Conservation (phyloP, 2,797 vertebrate genomes). For the Rhinichthys osculus region DNA sequence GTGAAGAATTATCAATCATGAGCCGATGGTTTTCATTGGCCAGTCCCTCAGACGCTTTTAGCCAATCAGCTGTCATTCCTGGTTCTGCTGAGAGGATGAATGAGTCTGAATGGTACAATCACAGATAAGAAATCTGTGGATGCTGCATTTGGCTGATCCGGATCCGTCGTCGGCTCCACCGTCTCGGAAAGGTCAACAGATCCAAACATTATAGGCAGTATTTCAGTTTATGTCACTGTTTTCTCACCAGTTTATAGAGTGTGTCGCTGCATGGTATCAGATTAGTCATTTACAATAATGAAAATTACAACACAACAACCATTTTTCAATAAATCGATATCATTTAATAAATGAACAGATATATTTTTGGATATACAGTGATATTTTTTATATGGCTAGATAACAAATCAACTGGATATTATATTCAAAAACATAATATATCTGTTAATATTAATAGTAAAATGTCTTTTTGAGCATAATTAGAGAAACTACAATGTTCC, state of each 20-base stretch:
- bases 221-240: not conserved
- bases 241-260: not conserved
- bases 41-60: conserved; percentile 44
- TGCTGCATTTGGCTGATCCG: conserved; percentile 9
- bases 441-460: no score
- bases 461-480: no score
- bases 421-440: no score
- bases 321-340: no score
- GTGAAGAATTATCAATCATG: conserved; percentile 41
- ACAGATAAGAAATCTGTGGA: conserved; percentile 8
- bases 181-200: not conserved
- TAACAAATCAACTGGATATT: no score
- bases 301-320: no score
- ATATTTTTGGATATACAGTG: no score
- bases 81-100: conserved; percentile 41
- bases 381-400: no score
- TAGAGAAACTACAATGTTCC: no score
- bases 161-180: not conserved
- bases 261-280: no score
- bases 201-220: not conserved
- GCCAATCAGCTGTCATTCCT: conserved; percentile 55
- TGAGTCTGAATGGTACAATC: conserved; percentile 26
- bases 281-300: no score
- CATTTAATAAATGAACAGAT: no score
- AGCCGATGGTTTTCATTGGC: conserved; percentile 14